Evolutionary conservation across 2,888 invertebrate genomes (phyloP), one percentile per base, ranked within the genome.

Genomic region (Drosophila cyrtoloma): DNA sequence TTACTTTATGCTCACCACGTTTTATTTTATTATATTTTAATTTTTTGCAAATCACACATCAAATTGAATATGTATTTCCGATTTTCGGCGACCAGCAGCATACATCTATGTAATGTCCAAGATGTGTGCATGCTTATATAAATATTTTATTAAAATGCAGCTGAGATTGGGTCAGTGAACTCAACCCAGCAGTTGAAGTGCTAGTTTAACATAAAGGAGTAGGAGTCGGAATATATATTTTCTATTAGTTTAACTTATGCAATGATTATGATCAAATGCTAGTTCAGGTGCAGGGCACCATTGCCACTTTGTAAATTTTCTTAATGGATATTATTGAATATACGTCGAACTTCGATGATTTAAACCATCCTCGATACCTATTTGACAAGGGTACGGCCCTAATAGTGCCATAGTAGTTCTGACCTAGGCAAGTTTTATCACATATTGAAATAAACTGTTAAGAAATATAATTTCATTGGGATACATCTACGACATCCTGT

Each of bases 121-220:
- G 14, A 44, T 22, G 22, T 52, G 33, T 50, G 7, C 12, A 14
- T 22, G 44, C 12, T n/a, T 44, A 22, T 22, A 22, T 51, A 60
- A 69, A 69, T 62, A 61, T 64, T 42, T 57, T 30, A 51, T 65
- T 58, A 72, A 75, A 79, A 67, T 67, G 78, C 74, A 81, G 75
- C 60, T 71, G 70, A 59, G 66, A 74, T 66, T 75, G 72, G 82
- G 82, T 82, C 82, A 86, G 62, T 88, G 84, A 88, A 82, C 86
- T 68, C 50, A 37, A 26, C 37, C 28, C 26, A 55, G 22, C 39
- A 52, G 50, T 35, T 30, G 28, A 52, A 39, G 30, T 19, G 51
- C 35, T 32, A 14, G 26, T n/a, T 32, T 51, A 19, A 28, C 5
- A 50, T 28, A 50, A 9, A 16, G 19, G 16, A 28, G 16, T 3